A percentile compares a stretch with the other conserved stretches of the same genome.
Conservation (phyloP, 2,797 vertebrate species). For the Australoheros facetus region DNA sequence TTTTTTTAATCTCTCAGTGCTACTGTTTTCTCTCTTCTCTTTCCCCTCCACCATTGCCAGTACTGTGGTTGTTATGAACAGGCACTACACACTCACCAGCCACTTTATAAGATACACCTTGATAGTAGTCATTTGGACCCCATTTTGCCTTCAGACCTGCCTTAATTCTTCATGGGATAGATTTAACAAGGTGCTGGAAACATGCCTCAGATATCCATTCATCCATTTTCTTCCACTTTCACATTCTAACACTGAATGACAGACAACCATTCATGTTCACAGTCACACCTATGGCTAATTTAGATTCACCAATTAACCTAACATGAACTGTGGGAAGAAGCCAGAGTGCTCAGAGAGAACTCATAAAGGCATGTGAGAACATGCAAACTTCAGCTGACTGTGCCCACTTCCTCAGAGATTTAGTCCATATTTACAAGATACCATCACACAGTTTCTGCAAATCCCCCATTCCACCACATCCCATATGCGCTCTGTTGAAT, state of each 20-base stretch:
- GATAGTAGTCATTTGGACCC: not conserved
- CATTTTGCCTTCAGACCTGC: not conserved
- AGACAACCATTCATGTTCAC: not conserved
- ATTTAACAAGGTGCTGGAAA: not conserved
- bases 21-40: not conserved
- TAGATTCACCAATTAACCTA: not conserved
- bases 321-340: not conserved
- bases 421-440: not conserved
- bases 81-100: not conserved
- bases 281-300: not conserved
- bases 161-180: not conserved
- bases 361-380: rapidly evolving
- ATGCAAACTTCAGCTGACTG: not conserved
- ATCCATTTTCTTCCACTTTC: not conserved
- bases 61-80: not conserved
- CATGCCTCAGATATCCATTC: too few relatives aligned
- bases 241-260: not conserved
- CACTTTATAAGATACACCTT: not conserved
- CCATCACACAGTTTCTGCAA: not conserved
- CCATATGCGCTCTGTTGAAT: not conserved
- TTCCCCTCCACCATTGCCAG: not conserved
- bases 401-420: not conserved
- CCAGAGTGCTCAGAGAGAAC: not conserved
- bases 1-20: not conserved
- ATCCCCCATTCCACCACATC: not conserved